phyloP scores from a whole-genome alignment of 2,113 vertebrate species.

The Scortum barcoo region DNA sequence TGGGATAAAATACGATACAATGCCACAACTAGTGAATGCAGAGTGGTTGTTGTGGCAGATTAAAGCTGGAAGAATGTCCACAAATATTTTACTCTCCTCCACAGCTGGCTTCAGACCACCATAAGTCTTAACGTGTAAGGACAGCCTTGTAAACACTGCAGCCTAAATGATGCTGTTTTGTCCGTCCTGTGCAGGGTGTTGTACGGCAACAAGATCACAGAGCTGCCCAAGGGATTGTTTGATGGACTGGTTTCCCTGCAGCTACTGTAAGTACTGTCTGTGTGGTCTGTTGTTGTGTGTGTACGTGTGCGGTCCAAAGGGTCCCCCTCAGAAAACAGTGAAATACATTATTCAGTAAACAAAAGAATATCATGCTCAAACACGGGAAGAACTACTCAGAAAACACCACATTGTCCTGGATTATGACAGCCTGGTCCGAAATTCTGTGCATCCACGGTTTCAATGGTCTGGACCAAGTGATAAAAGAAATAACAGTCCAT shows the following conservation, averaged over 20 bases:
- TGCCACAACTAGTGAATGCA: background rate
- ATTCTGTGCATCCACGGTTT: background rate
- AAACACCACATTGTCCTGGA: background rate
- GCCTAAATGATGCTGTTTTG: slow-evolving; percentile 43
- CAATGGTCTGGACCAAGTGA: background rate
- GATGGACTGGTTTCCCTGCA: slow-evolving; percentile 97
- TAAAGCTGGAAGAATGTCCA: too few relatives aligned
- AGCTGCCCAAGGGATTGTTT: slow-evolving; percentile 97
- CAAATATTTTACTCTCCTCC: background rate
- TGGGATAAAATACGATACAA: background rate
- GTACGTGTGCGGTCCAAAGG: slow-evolving; percentile 7
- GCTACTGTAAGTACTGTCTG: slow-evolving; percentile 92
- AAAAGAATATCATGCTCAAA: background rate
- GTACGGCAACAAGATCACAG: slow-evolving; percentile 98
- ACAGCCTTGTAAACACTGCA: slow-evolving; percentile 4
- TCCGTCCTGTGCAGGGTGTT: slow-evolving; percentile 88
- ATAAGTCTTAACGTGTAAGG: background rate
- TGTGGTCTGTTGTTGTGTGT: slow-evolving; percentile 27
- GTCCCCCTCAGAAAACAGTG: slow-evolving; percentile 6
- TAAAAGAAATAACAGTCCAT: background rate
- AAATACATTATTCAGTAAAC: slow-evolving; percentile 19
- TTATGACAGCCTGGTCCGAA: background rate
- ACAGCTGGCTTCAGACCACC: background rate
- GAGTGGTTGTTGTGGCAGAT: background rate
- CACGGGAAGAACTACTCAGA: background rate